Evolutionary conservation across 2,888 invertebrate species (phyloP).

Genomic region (Priocnemis perturbator): DNA sequence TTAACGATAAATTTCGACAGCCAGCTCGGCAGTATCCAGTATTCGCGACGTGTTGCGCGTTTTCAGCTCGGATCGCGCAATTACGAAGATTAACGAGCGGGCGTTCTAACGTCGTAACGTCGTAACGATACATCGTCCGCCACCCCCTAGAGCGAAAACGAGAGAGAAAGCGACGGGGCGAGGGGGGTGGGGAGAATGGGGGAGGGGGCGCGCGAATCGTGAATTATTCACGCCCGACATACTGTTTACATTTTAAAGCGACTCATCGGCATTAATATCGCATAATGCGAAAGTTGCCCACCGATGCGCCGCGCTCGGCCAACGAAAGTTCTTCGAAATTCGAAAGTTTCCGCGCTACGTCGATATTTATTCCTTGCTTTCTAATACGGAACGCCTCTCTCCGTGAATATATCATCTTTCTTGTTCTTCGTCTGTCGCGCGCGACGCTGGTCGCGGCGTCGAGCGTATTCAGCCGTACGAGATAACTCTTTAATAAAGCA

Average conservation of each 20-base stretch:
- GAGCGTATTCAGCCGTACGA: too few species aligned
- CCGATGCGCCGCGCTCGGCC: slow-evolving; percentile 27
- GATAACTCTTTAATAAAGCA: too few species aligned
- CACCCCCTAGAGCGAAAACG: slow-evolving; percentile 2
- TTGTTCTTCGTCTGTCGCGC: too few species aligned
- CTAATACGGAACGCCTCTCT: slow-evolving; percentile 36
- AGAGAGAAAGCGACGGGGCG: neutral
- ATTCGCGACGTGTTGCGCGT: too few species aligned
- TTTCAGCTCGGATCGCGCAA: too few species aligned
- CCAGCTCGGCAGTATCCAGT: too few species aligned
- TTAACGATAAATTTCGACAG: too few species aligned
- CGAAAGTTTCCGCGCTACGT: slow-evolving; percentile 35
- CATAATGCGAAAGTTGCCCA: slow-evolving; percentile 40
- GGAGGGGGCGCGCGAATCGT: slow-evolving; percentile 14
- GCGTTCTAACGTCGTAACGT: too few species aligned
- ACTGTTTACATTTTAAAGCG: slow-evolving; percentile 56
- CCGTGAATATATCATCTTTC: neutral
- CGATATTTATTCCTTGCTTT: slow-evolving; percentile 43
- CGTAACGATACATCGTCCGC: too few species aligned
- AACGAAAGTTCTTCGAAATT: slow-evolving; percentile 41
- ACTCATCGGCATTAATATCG: slow-evolving; percentile 52
- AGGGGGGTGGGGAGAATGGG: neutral
- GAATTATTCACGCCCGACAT: slow-evolving; percentile 48
- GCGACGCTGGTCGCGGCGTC: too few species aligned
- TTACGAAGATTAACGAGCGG: too few species aligned